Evolutionary conservation across 2,113 vertebrate species (phyloP), one percentile per base, ranked within the genome.

Genomic region (Aplodontia rufa): DNA sequence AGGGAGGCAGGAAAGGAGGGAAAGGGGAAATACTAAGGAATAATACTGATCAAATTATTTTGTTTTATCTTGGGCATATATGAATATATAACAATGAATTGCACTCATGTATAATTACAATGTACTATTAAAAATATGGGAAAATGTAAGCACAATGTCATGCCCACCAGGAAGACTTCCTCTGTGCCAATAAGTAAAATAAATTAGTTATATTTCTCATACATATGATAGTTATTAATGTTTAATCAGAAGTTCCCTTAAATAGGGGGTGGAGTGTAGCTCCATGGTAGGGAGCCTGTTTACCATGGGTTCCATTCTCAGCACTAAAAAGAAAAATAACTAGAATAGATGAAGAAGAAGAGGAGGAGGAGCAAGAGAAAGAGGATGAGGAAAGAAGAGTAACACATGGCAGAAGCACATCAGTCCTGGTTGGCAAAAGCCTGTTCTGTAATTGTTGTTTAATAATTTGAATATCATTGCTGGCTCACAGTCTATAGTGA

Each of bases 171-270:
- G 85, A 88, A 82, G 92, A 49, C 60, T 85, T 84, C 82, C 85
- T 95, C 71, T 69, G 55, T 88, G 93, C 40, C 66, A 81, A 91
- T 92, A 91, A 86, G 79, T 93, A 97, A 64, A 64, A 30, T 0
- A 0, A 68, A 80, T 97, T 97, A 94, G 95, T 89, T 82, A 78
- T 71, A 93, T 76, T 66, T 55, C 35, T 89, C 79, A 37, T 76
- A 69, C 93, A 85, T 95, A 97, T 94, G 85, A 83, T 96, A 51
- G 90, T 86, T 93, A 71, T 82, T 97, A 69, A 91, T 95, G 93
- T 96, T 97, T 96, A 97, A 93, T 97, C 93, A 92, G 68, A 96
- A 82, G 91, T 97, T 95, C 40, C 94, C 24, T 86, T 84, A 95
- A 85, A 55, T 95, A 88, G 37, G 40, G 30, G 14, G 26, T 55